phyloP scores from a whole-genome alignment of 2,797 vertebrate species.

The Schizopygopsis pylzovi region DNA sequence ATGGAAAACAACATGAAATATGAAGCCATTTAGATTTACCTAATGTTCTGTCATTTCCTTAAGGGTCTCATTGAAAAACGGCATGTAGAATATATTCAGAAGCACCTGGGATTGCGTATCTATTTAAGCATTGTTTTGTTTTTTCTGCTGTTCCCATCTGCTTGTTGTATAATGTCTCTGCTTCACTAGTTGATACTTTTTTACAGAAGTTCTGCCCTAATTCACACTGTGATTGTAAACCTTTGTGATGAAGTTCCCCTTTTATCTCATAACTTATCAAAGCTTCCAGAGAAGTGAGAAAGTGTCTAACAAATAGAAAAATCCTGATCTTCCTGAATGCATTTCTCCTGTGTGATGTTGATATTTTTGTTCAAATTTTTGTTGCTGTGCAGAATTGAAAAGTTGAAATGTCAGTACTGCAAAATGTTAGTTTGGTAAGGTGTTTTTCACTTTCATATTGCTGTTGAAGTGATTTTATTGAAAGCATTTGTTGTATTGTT shows the following conservation, averaged over 20 bases:
- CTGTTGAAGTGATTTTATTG: background rate
- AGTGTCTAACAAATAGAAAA: background rate
- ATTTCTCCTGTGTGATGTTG: background rate
- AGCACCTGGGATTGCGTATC: background rate
- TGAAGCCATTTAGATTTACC: background rate
- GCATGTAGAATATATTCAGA: background rate
- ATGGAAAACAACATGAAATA: background rate
- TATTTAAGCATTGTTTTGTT: background rate
- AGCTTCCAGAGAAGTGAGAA: background rate
- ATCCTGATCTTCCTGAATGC: background rate
- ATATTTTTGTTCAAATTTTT: background rate
- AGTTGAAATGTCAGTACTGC: background rate
- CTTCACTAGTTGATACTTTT: background rate
- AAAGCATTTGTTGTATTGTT: background rate
- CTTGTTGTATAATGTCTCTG: background rate
- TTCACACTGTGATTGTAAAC: conserved; percentile 1
- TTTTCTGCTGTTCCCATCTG: background rate
- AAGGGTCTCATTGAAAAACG: background rate
- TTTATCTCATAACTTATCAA: background rate
- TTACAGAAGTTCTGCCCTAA: background rate
- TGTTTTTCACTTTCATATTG: background rate
- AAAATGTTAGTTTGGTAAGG: background rate
- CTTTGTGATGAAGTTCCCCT: background rate
- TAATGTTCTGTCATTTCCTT: background rate
- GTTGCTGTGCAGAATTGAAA: background rate